phyloP scores from a whole-genome alignment of 1,140 invertebrate species.

The Camponotus floridanus region DNA sequence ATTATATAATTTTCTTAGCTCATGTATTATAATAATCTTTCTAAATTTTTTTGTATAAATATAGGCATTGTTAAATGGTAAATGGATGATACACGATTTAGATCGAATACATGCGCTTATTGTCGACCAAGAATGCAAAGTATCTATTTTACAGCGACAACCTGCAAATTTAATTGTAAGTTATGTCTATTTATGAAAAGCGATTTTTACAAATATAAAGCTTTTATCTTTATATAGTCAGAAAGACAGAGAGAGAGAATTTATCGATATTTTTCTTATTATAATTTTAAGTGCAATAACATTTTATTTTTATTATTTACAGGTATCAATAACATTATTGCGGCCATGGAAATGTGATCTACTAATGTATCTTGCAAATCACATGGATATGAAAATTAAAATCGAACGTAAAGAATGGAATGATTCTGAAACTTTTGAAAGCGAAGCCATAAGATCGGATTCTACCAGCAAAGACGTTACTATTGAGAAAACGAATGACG shows the following conservation, averaged over 20 bases:
- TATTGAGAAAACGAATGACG: conserved; percentile 18
- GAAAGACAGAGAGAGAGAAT: no score
- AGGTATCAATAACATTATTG: conserved; percentile 43
- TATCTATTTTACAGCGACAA: conserved; percentile 64
- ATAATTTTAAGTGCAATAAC: background rate
- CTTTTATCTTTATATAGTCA: background rate
- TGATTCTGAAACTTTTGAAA: background rate
- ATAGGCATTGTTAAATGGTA: conserved; percentile 53
- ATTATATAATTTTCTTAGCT: conserved; percentile 28
- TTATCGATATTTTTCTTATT: background rate
- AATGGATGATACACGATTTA: conserved; percentile 76
- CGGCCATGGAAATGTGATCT: conserved; percentile 8
- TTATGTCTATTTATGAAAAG: background rate
- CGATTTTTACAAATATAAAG: background rate
- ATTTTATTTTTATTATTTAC: background rate
- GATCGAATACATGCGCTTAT: conserved; percentile 80
- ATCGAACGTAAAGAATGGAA: conserved; percentile 16
- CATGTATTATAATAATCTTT: background rate
- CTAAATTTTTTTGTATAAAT: background rate
- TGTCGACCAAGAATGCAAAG: conserved; percentile 74
- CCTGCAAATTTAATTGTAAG: conserved; percentile 59
- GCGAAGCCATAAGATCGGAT: background rate
- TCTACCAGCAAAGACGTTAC: conserved; percentile 18
- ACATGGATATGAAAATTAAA: background rate
- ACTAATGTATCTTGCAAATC: background rate